These are phyloP conservation scores for Gonioctena quinquepunctata DNA, from an alignment of 1,140 invertebrate species.

Conservation along the genomic window DNA sequence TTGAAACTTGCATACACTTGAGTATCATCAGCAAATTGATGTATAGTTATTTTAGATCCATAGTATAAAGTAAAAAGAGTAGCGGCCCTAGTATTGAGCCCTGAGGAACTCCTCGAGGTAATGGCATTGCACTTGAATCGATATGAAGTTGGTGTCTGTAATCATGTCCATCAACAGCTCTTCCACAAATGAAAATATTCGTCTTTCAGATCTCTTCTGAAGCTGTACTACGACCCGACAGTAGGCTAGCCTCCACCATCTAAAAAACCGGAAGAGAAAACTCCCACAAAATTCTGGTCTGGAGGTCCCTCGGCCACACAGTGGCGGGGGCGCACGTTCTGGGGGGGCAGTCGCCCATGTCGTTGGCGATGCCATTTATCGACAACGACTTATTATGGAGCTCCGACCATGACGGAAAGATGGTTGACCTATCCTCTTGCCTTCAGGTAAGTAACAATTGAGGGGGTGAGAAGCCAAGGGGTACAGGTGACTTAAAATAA, in stretches of 20 bases:
- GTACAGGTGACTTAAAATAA: too few species aligned
- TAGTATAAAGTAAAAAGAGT: too few species aligned
- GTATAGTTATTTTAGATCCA: too few species aligned
- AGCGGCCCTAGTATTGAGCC: too few species aligned
- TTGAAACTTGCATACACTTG: too few species aligned
- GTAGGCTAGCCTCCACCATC: background rate
- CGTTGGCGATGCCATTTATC: conserved; percentile 89
- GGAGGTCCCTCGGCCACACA: conserved; percentile 17
- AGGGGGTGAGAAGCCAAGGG: too few species aligned
- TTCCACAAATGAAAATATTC: too few species aligned
- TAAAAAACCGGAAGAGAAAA: background rate
- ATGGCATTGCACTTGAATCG: too few species aligned
- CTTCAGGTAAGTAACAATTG: conserved; percentile 77
- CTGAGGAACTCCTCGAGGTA: too few species aligned
- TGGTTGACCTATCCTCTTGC: conserved; percentile 86
- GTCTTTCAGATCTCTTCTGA: conserved; percentile 32
- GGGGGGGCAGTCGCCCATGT: conserved; percentile 62
- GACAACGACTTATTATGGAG: conserved; percentile 91
- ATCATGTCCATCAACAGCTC: too few species aligned
- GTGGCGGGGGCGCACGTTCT: conserved; percentile 49
- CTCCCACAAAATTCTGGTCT: background rate
- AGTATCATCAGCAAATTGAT: too few species aligned
- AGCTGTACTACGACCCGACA: conserved; percentile 5
- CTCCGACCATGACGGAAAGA: conserved; percentile 88
- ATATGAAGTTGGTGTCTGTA: too few species aligned